Base-by-base conservation (phyloP, 64 coral and sea anemone species). In the Dendrophyllia cribrosa region DNA sequence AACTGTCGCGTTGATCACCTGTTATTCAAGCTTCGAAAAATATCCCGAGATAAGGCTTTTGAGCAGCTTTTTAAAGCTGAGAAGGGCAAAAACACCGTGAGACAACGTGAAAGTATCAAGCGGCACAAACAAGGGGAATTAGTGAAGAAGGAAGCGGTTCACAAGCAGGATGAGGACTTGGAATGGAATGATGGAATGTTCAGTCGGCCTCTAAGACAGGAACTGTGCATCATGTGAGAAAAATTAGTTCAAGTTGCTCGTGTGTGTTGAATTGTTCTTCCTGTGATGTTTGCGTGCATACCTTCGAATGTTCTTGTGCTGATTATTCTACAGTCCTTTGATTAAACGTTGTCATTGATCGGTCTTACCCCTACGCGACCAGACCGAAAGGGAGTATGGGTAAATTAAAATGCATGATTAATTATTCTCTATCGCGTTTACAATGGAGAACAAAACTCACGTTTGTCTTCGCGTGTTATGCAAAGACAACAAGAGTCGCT, bases 11-110 rank as follows among this genome's bases (percentile, higher is more conserved):
- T 89, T 10, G 88, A 89, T 78, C 88, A 89, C 34, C 74, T 90
- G 58, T 6, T 71, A 12, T 90, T 53, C 6, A 90, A 77, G 45
- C 48, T 73, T 0, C 85, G n/a, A n/a, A 87, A 87, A 73, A 72
- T 87, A 72, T 87, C 85, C 3, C 7, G 82, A 46, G 82, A 86
- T 63, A 75, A 77, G 43, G 50, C 55, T 13, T 90, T 51, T 43
- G 87, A 89, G n/a, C 88, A 90, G 74, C 59, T 67, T 24, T 79
- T 90, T 14, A 90, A 80, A 79, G 74, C 88, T 51, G 74, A 90
- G 75, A 90, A 90, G 88, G 75, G 88, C 34, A 90, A 90, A 49
- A 46, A 45, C 23, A 79, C 62, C 60, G 25, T 69, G 17, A 25
- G 88, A 20, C 74, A 90, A 64, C 45, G 87, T 12, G 44, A 90